Base-by-base conservation (phyloP, 2,888 invertebrate genomes). In the Eristalis tenax region DNA sequence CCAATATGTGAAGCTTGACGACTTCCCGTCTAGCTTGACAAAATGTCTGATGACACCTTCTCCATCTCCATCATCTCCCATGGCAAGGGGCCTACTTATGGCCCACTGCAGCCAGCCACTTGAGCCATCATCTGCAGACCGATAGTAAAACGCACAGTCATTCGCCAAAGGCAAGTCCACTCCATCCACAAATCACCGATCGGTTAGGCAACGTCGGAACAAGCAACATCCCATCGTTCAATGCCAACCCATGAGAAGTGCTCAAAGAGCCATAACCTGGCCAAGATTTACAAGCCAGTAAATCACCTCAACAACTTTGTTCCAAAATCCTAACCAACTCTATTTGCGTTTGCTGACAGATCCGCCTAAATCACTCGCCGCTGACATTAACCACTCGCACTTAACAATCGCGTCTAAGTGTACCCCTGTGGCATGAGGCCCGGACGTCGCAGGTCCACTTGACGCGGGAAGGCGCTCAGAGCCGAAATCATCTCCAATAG, bases 401-500 rank as follows among this genome's bases (percentile, higher is more conserved):
- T 74, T 64, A 69, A 69, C 65, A 63, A 50, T 68, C 68, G 68
- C 69, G 56, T 40, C 71, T 81, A 81, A 80, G 73, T 73, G 73
- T 79, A 43, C 61, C 80, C 61, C 80, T 68, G 80, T 22, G 35
- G 63, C 32, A 32, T 32, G 73, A 15, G 23, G 57, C 28, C n/a
- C 22, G 61, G 18, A n/a, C 40, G 11, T 13, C 40, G 40, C 59
- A 4, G n/a, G n/a, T n/a, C n/a, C n/a, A n/a, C n/a, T n/a, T n/a
- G n/a, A n/a, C 68, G 61, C 40, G 66, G 59, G 66, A 50, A 68
- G 66, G 63, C 6, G 18, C 65, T 43, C 61, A n/a, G 28, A n/a
- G 68, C 10, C 23, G 63, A 76, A 79, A 73, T 57, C 75, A 83
- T 79, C 68, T 78, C 79, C 83, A 79, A 87, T 83, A 80, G 32